Evolutionary conservation across 2,113 vertebrate species (phyloP), one percentile per base, ranked within the genome.

Genomic region (Elaphurus davidianus): DNA sequence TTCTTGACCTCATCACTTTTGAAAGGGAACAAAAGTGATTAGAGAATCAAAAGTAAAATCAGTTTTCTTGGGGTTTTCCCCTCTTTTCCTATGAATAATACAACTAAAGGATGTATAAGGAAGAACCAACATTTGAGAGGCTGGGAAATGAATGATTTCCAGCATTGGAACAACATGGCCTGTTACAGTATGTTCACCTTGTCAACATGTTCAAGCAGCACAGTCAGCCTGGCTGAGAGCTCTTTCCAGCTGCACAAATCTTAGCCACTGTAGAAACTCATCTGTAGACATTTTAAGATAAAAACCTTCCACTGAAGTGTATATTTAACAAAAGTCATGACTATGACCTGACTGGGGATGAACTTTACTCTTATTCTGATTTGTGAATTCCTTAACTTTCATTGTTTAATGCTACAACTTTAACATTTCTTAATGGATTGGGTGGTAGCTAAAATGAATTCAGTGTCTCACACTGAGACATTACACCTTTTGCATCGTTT

Each of bases 401-500:
- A 79, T 97, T 98, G 94, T 98, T 98, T 98, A 84, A 86, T 97
- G 52, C 96, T 98, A 97, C 71, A 97, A 98, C 15, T 97, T 98
- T 59, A 95, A 94, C 64, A 86, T 97, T 97, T 98, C 96, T 93
- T 98, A 98, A 95, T 76, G 92, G 67, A 97, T 78, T 93, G 78
- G 79, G 89, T 87, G 59, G 83, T 97, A 62, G 97, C 67, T 82
- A 91, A 98, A 96, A 98, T 93, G 85, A 98, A 99, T 98, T 97
- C 85, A 95, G 43, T 57, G 45, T 96, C 95, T 98, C 93, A 98
- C 97, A 98, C 97, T 96, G 92, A 98, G 43, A 88, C 76, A 98
- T 98, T 98, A 98, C 96, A 96, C 81, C 81, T 89, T 98, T 98
- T 98, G 95, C 96, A 98, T 99, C 90, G 98, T 98, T 98, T 99